Evolutionary conservation across 1,140 invertebrate genomes (phyloP).

Genomic region (Condylostylus longicornis): DNA sequence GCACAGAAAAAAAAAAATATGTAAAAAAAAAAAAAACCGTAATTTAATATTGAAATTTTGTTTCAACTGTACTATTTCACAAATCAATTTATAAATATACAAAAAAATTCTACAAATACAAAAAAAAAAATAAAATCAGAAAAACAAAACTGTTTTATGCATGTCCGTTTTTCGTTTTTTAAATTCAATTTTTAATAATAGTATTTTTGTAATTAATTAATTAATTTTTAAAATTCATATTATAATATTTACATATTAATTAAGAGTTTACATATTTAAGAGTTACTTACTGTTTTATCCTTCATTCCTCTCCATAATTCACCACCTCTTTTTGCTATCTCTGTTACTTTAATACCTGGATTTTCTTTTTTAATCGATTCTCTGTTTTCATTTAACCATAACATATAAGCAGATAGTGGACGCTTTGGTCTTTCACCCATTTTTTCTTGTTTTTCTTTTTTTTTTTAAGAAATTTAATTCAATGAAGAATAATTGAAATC

Average conservation of each 20-base stretch:
- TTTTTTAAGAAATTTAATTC: slow-evolving; percentile 13
- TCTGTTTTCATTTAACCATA: slow-evolving; percentile 73
- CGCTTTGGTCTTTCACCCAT: slow-evolving; percentile 77
- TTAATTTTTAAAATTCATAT: not conserved
- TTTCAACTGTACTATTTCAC: too few species aligned
- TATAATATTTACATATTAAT: not conserved
- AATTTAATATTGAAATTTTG: too few species aligned
- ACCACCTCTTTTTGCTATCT: slow-evolving; percentile 73
- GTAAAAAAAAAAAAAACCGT: too few species aligned
- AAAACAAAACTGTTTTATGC: too few species aligned
- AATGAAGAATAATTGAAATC: too few species aligned
- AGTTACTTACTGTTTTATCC: slow-evolving; percentile 65
- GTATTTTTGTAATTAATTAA: not conserved
- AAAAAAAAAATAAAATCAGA: too few species aligned
- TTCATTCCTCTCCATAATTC: slow-evolving; percentile 70
- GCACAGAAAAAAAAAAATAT: too few species aligned
- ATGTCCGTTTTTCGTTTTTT: too few species aligned
- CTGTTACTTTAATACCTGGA: slow-evolving; percentile 65
- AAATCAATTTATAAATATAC: too few species aligned
- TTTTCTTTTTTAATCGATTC: slow-evolving; percentile 65
- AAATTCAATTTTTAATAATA: too few species aligned
- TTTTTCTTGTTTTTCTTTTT: slow-evolving; percentile 39
- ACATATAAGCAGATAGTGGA: slow-evolving; percentile 69
- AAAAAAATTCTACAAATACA: too few species aligned
- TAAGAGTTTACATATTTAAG: too few species aligned